Evolutionary conservation across 2,113 vertebrate genomes (phyloP).

Genomic region (Motacilla tschutschensis): DNA sequence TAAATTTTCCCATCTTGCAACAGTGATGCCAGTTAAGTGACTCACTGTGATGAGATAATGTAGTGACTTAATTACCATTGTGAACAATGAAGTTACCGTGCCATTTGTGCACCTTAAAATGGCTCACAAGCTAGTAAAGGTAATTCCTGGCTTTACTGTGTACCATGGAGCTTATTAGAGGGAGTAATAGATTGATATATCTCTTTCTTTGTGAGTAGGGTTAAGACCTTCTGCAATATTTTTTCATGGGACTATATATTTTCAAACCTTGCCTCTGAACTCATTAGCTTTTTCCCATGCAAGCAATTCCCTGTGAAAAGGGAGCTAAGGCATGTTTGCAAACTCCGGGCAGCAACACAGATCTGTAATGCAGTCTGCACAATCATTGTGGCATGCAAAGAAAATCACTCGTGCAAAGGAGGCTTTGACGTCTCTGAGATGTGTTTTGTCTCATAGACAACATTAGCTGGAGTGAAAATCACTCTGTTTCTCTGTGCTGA

Average conservation of each 20-base stretch:
- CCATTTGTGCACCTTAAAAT: slow-evolving; percentile 48
- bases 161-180: background rate
- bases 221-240: background rate
- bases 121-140: slow-evolving; percentile 10
- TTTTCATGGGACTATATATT: background rate
- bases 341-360: slow-evolving; percentile 11
- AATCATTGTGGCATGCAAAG: slow-evolving; percentile 14
- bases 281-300: slow-evolving; percentile 12
- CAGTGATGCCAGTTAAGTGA: slow-evolving; percentile 61
- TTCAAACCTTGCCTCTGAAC: slow-evolving; percentile 18
- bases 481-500: background rate
- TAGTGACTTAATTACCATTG: slow-evolving; percentile 59
- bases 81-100: slow-evolving; percentile 57
- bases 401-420: slow-evolving; percentile 20
- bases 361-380: slow-evolving; percentile 19
- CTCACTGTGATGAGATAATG: slow-evolving; percentile 65
- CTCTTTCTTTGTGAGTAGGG: background rate
- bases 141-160: slow-evolving; percentile 22
- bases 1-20: slow-evolving; percentile 66
- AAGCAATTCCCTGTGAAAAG: slow-evolving; percentile 3
- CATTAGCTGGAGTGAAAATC: background rate
- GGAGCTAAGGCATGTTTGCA: slow-evolving; percentile 40
- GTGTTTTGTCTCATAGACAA: slow-evolving; percentile 1
- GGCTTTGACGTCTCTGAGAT: background rate
- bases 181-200: slow-evolving; percentile 11